Conservation (phyloP, 2,113 vertebrate genomes). For the Corydoras maculifer region DNA sequence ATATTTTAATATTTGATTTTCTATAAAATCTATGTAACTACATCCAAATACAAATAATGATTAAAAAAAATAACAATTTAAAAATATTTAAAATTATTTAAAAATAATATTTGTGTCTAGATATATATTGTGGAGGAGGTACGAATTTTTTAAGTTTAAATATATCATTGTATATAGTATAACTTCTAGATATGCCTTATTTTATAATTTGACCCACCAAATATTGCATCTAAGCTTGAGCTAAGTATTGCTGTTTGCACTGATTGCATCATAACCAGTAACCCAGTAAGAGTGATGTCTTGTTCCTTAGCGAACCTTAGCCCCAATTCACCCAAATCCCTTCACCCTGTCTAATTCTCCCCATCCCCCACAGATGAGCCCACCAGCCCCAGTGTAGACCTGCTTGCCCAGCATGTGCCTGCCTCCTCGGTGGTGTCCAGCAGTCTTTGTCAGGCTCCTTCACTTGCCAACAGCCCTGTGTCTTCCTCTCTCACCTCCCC, state of each 20-base stretch:
- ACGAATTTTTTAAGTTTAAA: no score
- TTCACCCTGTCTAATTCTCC: slow-evolving; percentile 33
- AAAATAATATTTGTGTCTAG: no score
- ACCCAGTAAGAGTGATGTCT: background rate
- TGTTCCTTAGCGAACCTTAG: slow-evolving; percentile 8
- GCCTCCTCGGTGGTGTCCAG: slow-evolving; percentile 85
- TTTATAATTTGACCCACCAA: background rate
- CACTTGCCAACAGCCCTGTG: slow-evolving; percentile 68
- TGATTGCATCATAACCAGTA: background rate
- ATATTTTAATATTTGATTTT: no score
- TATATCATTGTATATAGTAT: no score
- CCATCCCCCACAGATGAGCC: slow-evolving; percentile 71
- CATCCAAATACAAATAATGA: no score
- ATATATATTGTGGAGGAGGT: no score
- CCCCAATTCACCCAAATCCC: slow-evolving; percentile 3
- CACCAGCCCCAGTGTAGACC: slow-evolving; percentile 80
- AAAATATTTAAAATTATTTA: no score
- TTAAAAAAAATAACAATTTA: no score
- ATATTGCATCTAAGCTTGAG: background rate
- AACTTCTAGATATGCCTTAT: no score
- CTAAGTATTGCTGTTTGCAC: background rate
- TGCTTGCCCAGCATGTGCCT: slow-evolving; percentile 76
- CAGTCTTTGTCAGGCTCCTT: slow-evolving; percentile 70
- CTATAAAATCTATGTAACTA: no score
- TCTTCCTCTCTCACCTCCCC: slow-evolving; percentile 74